Conservation (phyloP, 2,888 invertebrate species). For the Ornithoptera alexandrae region DNA sequence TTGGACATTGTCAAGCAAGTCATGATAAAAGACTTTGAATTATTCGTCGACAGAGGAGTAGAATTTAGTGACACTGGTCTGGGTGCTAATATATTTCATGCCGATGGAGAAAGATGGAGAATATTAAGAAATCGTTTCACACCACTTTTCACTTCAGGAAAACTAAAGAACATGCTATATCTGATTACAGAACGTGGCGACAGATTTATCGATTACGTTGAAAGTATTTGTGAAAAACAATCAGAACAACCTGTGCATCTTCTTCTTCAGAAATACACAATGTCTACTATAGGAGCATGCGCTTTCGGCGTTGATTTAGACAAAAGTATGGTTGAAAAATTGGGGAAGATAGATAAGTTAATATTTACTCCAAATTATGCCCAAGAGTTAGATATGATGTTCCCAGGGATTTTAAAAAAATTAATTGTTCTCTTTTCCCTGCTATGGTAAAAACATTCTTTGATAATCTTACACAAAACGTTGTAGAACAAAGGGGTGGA, state of each 20-base stretch:
- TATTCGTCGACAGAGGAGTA: slow-evolving; percentile 50
- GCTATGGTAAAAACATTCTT: slow-evolving; percentile 40
- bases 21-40: slow-evolving; percentile 57
- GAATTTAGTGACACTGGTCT: slow-evolving; percentile 49
- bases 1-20: slow-evolving; percentile 54
- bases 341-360: slow-evolving; percentile 35
- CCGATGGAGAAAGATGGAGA: slow-evolving; percentile 52
- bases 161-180: slow-evolving; percentile 55
- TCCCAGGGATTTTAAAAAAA: slow-evolving; percentile 47
- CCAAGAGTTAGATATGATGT: slow-evolving; percentile 47
- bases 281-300: slow-evolving; percentile 16
- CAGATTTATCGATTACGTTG: slow-evolving; percentile 7
- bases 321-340: slow-evolving; percentile 27
- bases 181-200: slow-evolving; percentile 37
- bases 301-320: slow-evolving; percentile 17
- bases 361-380: slow-evolving; percentile 34
- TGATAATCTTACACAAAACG: slow-evolving; percentile 38
- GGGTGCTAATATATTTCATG: slow-evolving; percentile 52
- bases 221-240: background rate
- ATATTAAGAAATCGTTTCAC: slow-evolving; percentile 48
- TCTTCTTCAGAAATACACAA: slow-evolving; percentile 18
- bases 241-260: slow-evolving; percentile 8
- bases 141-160: slow-evolving; percentile 56
- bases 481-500: slow-evolving; percentile 45
- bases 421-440: slow-evolving; percentile 45